Evolutionary conservation across 2,113 vertebrate genomes (phyloP).

Genomic region (Loxodonta africana): DNA sequence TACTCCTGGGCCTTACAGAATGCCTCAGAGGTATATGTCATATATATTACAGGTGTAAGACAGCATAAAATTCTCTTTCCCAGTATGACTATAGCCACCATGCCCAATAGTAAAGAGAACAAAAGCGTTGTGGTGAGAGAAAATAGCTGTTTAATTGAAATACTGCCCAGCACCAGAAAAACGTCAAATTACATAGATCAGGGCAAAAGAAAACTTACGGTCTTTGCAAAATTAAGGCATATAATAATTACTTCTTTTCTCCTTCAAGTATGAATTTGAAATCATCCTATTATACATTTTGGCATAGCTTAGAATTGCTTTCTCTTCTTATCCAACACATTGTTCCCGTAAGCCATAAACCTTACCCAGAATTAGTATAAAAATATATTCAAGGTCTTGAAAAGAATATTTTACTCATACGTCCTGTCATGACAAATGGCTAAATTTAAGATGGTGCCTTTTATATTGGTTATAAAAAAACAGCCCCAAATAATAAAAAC

Average conservation of each 20-base stretch:
- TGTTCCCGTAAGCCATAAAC: conserved; percentile 22
- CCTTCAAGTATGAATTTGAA: conserved; percentile 57
- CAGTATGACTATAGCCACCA: neutral
- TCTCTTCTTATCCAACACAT: conserved; percentile 8
- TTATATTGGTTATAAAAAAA: conserved; percentile 25
- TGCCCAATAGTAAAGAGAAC: neutral
- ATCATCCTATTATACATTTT: conserved; percentile 38
- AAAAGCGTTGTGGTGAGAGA: neutral
- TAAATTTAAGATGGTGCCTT: conserved; percentile 41
- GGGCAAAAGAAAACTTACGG: neutral
- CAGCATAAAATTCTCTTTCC: neutral
- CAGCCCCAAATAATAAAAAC: conserved; percentile 64
- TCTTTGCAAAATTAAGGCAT: conserved; percentile 34
- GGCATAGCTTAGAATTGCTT: conserved; percentile 21
- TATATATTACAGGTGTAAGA: neutral
- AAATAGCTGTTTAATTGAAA: conserved; percentile 38
- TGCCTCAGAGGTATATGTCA: neutral
- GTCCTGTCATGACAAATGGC: conserved; percentile 48
- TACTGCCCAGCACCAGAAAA: neutral
- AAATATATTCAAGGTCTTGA: conserved; percentile 20
- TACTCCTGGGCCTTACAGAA: neutral
- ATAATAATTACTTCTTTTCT: conserved; percentile 67
- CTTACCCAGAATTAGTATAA: conserved; percentile 55
- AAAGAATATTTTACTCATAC: conserved; percentile 60
- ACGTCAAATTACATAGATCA: neutral